Base-by-base conservation (phyloP, 2,797 vertebrate species). In the Anolis apletophallus region DNA sequence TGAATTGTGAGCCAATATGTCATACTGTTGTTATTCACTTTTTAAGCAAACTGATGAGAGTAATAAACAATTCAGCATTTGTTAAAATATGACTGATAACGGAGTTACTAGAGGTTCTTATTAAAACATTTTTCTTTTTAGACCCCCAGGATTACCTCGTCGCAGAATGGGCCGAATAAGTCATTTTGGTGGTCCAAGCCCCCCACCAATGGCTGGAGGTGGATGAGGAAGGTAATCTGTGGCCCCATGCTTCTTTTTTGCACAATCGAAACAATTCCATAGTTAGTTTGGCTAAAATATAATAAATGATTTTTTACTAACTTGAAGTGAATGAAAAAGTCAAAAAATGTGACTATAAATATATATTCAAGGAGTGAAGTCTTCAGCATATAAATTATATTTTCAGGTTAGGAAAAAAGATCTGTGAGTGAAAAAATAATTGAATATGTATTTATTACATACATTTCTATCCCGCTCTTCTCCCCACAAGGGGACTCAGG, bases 171-270 rank as follows among this genome's bases (percentile, higher is more conserved):
- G 98, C 87, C 96, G 97, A 92, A 97, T 99, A 96, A 97, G 94
- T 91, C 97, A 98, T 3, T 96, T 97, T 85, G 97, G 92, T 85
- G 97, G 98, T n/a, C 98, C 98, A 52, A 97, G 40, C 75, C 95
- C 99, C 87, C 99, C 99, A 88, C 98, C 99, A 55, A 98, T 98
- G 98, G 98, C 97, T 77, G 98, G 98, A 91, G 98, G 98, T 93
- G 98, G 98, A 98, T 99, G 98, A 99, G 98, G 99, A 98, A 98
- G 99, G 98, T 99, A 97, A 94, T 26, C 67, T 77, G 32, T 72
- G 34, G 82, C 83, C 54, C 92, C 21, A 75, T 91, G 1, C 64
- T 78, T 67, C 84, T 68, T 84, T 10, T 12, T 85, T 82, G 23
- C 11, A 55, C 2, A 17, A 23, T 40, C 10, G 5, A 68, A 68